phyloP scores from a whole-genome alignment of 2,888 invertebrate species.

The Polydrusus tereticollis region DNA sequence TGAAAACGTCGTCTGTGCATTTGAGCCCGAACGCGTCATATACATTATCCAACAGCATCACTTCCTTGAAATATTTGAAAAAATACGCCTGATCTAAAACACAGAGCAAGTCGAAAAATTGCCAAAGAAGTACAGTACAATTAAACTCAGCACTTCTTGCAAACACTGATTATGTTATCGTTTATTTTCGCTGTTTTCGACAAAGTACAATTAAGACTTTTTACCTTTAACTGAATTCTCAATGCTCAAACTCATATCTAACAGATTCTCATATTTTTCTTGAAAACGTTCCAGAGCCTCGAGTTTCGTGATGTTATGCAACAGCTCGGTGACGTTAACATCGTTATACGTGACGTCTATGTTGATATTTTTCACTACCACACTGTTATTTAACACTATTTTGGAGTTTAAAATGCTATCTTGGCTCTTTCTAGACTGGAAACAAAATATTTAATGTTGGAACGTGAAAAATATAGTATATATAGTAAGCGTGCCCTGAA shows the following conservation, averaged over 20 bases:
- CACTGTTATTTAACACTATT: conserved; percentile 58
- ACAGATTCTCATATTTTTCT: conserved; percentile 60
- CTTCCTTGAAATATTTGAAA: conserved; percentile 52
- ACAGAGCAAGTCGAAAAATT: neutral
- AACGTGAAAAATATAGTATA: no score
- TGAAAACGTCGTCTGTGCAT: conserved; percentile 37
- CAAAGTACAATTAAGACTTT: no score
- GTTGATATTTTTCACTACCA: conserved; percentile 60
- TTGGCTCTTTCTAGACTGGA: conserved; percentile 58
- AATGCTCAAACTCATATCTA: conserved; percentile 56
- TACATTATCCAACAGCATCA: conserved; percentile 34
- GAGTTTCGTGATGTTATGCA: conserved; percentile 59
- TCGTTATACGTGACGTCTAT: conserved; percentile 60
- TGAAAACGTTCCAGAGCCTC: conserved; percentile 59
- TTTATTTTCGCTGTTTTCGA: no score
- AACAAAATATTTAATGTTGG: neutral
- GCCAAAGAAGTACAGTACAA: neutral
- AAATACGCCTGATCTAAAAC: conserved; percentile 59
- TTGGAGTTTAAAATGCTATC: conserved; percentile 56
- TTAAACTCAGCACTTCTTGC: no score
- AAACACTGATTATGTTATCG: no score
- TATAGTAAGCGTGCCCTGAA: no score
- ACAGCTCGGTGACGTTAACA: conserved; percentile 59
- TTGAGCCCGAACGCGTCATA: conserved; percentile 46
- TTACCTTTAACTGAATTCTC: conserved; percentile 62